Conservation (phyloP, 2,113 vertebrate genomes). For the Channa maculata region DNA sequence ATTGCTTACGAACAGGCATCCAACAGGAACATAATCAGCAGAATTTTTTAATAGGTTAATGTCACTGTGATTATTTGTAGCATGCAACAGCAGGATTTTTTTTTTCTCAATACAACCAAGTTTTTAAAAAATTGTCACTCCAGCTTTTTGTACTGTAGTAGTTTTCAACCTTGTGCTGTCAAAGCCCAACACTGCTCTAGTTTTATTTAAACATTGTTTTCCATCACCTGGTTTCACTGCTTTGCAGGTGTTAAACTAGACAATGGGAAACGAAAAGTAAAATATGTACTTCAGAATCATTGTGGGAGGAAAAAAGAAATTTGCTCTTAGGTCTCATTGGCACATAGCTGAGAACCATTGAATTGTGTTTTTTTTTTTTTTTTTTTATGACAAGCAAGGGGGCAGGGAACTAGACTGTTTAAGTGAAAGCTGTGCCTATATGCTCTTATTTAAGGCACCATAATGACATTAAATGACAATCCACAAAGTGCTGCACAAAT, state of each 20-base stretch:
- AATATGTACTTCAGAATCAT: neutral
- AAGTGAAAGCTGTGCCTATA: conserved; percentile 73
- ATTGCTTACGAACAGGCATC: conserved; percentile 46
- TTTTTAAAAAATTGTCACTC: conserved; percentile 43
- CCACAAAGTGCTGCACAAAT: conserved; percentile 70
- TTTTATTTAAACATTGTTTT: neutral
- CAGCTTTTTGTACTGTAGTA: conserved; percentile 52
- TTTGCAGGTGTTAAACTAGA: conserved; percentile 53
- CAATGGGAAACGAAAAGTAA: conserved; percentile 14
- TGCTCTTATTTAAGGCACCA: conserved; percentile 42
- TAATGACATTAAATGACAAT: conserved; percentile 63
- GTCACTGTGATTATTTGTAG: conserved; percentile 84
- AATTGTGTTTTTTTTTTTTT: conserved; percentile 41
- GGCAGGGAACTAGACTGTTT: conserved; percentile 56
- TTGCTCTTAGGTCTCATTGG: conserved; percentile 44
- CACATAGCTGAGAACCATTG: conserved; percentile 54
- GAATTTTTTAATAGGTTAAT: conserved; percentile 64
- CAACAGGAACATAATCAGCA: conserved; percentile 50
- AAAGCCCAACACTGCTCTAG: conserved; percentile 22
- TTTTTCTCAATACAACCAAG: conserved; percentile 43
- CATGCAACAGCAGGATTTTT: conserved; percentile 74
- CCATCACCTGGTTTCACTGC: conserved; percentile 20
- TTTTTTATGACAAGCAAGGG: conserved; percentile 34
- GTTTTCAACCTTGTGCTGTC: conserved; percentile 47
- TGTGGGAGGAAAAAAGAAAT: conserved; percentile 10